phyloP scores from a whole-genome alignment of 2,113 vertebrate species.

The Orthonyx spaldingii region DNA sequence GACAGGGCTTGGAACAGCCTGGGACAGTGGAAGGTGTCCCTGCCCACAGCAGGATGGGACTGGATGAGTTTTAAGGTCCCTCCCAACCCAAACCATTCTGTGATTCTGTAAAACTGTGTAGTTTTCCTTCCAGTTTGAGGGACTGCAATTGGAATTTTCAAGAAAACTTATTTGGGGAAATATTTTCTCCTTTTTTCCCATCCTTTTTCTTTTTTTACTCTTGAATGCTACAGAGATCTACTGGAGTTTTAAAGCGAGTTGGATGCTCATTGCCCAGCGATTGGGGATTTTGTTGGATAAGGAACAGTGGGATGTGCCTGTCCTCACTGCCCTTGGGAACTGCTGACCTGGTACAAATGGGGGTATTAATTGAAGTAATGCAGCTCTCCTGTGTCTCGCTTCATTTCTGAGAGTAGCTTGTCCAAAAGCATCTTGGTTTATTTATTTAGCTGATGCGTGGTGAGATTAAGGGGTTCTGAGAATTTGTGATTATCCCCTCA shows the following conservation, averaged over 20 bases:
- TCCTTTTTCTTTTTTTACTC: rapidly evolving
- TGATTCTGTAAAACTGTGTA: neutral
- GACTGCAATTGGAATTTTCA: neutral
- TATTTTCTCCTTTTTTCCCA: neutral
- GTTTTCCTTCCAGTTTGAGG: neutral
- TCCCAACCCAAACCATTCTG: neutral
- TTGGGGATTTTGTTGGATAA: neutral
- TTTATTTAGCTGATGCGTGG: neutral
- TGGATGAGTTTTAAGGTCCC: neutral
- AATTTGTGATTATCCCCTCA: neutral
- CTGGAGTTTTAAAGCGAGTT: neutral
- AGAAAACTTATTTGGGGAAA: rapidly evolving
- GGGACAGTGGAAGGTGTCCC: neutral
- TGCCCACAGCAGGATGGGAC: neutral
- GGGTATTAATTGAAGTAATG: neutral
- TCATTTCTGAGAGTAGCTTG: neutral
- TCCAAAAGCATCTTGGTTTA: neutral
- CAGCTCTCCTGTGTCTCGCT: neutral
- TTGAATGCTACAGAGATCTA: neutral
- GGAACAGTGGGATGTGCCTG: neutral
- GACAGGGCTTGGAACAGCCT: neutral
- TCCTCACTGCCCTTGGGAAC: slow-evolving; percentile 13
- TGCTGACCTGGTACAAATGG: neutral
- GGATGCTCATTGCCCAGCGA: rapidly evolving
- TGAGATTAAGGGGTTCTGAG: neutral